These are phyloP conservation scores for Fabriciana adippe DNA, from an alignment of 2,888 invertebrate genomes.

Conservation along the genomic window DNA sequence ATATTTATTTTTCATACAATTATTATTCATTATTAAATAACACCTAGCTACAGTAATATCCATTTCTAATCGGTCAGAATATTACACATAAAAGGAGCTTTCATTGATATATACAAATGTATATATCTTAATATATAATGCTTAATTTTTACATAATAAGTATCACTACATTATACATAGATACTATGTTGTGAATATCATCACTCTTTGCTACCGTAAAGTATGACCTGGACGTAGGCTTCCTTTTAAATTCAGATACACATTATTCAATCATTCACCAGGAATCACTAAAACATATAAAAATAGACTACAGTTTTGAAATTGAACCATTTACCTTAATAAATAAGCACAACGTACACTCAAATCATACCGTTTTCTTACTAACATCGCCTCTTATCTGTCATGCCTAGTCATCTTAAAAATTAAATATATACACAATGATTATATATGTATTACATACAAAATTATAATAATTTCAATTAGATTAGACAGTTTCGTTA, in stretches of 20 bases:
- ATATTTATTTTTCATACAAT: neutral
- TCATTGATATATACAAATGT: neutral
- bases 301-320: no score
- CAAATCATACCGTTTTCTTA: no score
- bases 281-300: no score
- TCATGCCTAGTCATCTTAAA: no score
- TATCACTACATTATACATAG: neutral
- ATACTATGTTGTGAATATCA: neutral
- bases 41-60: neutral
- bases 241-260: no score
- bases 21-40: neutral
- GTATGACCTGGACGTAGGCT: neutral
- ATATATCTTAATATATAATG: neutral
- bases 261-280: no score
- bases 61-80: neutral
- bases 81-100: neutral
- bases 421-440: neutral
- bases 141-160: neutral
- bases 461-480: neutral
- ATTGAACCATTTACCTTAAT: no score
- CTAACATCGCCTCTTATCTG: no score
- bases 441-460: neutral
- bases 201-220: neutral
- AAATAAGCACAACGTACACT: no score
- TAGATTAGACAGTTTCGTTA: no score